Conservation (phyloP, 2,888 invertebrate species). For the Nemotelus nigrinus region DNA sequence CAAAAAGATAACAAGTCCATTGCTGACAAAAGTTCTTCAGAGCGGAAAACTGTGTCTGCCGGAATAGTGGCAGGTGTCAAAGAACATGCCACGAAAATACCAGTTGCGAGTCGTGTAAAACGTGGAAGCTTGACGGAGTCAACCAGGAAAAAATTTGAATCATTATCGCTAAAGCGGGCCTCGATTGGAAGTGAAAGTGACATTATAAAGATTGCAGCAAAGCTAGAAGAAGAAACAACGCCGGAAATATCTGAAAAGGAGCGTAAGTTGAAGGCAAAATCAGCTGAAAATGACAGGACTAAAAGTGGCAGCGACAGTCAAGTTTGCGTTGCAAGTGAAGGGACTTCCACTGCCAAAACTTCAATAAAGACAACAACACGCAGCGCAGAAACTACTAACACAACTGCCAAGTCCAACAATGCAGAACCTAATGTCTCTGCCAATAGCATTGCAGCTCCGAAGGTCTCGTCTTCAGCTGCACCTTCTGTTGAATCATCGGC, state of each 20-base stretch:
- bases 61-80: no score
- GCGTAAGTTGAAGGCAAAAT: background rate
- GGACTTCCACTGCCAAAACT: background rate
- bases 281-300: background rate
- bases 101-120: background rate
- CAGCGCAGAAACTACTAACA: background rate
- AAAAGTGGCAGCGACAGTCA: background rate
- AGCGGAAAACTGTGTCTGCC: no score
- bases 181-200: conserved; percentile 38
- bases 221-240: background rate
- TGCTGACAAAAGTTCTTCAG: no score
- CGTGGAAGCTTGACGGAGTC: conserved; percentile 11
- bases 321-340: no score
- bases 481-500: conserved; percentile 14
- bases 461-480: conserved; percentile 10
- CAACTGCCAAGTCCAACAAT: background rate
- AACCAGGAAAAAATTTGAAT: background rate
- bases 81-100: background rate
- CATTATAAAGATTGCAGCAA: background rate
- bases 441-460: conserved; percentile 11
- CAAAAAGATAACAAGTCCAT: no score
- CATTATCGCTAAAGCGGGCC: background rate
- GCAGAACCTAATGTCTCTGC: conserved; percentile 1
- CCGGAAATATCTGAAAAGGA: background rate
- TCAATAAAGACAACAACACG: background rate